Evolutionary conservation across 2,797 vertebrate genomes (phyloP).

Genomic region (Apodemus agrarius): DNA sequence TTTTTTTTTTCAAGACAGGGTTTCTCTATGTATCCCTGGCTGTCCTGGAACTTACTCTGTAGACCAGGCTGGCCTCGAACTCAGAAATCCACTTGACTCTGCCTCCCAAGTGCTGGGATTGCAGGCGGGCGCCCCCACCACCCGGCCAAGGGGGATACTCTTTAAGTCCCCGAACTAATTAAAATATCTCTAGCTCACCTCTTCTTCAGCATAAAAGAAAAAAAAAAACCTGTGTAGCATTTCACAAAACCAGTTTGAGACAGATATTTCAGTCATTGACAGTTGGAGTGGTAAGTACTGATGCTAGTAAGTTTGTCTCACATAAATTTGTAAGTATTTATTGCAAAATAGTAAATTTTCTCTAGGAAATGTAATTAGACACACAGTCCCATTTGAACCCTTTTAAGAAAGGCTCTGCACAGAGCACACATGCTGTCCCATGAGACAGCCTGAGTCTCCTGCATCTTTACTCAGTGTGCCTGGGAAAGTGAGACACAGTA

Average conservation of each 20-base stretch:
- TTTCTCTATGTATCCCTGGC: too few relatives aligned
- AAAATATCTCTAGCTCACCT: not conserved
- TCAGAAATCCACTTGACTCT: too few relatives aligned
- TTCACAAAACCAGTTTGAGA: not conserved
- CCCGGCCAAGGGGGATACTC: too few relatives aligned
- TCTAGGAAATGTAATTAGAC: not conserved
- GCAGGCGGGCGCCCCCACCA: too few relatives aligned
- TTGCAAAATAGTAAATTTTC: not conserved
- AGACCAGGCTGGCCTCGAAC: too few relatives aligned
- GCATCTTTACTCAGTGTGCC: conserved; percentile 65
- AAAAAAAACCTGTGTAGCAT: not conserved
- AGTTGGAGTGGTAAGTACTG: not conserved
- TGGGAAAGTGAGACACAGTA: conserved; percentile 80
- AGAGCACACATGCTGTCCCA: not conserved
- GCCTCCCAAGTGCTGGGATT: too few relatives aligned
- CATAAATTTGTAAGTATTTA: not conserved
- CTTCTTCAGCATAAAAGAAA: not conserved
- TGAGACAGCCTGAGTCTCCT: not conserved
- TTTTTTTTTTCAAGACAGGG: too few relatives aligned
- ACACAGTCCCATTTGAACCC: not conserved
- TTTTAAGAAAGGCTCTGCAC: conserved; percentile 16
- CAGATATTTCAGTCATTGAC: not conserved
- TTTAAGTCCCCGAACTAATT: not conserved
- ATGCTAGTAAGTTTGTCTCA: not conserved
- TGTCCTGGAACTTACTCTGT: too few relatives aligned